Conservation (phyloP, 2,888 invertebrate genomes). For the Tridacna gigas region DNA sequence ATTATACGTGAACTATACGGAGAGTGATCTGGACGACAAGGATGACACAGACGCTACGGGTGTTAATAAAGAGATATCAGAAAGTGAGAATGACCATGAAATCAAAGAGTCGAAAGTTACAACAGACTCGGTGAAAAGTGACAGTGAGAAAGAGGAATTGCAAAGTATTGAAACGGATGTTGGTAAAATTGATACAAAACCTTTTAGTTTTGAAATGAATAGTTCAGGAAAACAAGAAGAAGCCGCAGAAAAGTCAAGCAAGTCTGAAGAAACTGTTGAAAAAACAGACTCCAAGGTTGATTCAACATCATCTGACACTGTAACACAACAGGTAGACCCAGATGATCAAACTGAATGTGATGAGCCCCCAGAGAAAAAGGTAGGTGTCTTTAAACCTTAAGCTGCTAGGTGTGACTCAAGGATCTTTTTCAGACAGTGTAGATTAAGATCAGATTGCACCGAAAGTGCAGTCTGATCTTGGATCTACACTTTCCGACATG, state of each 20-base stretch:
- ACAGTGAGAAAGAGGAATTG: background rate
- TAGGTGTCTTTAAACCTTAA: slow-evolving; percentile 2
- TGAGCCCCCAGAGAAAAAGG: slow-evolving; percentile 56
- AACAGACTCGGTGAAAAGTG: background rate
- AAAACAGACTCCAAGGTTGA: background rate
- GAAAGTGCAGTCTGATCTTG: too few species aligned
- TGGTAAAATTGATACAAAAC: background rate
- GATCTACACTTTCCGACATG: too few species aligned
- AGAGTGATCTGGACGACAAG: background rate
- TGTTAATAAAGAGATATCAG: slow-evolving; percentile 9
- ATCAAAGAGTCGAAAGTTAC: slow-evolving; percentile 4
- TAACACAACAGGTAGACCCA: background rate
- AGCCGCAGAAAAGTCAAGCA: background rate
- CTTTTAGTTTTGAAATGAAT: slow-evolving; percentile 16
- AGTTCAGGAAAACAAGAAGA: background rate
- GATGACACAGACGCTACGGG: background rate
- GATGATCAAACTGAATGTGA: slow-evolving; percentile 16
- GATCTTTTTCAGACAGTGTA: too few species aligned
- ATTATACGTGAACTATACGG: slow-evolving; percentile 1
- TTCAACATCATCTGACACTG: background rate
- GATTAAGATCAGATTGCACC: too few species aligned
- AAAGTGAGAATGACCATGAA: slow-evolving; percentile 1
- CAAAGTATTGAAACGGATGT: slow-evolving; percentile 7
- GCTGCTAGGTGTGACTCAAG: too few species aligned
- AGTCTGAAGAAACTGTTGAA: background rate